Base-by-base conservation (phyloP, 2,888 invertebrate species). In the Amorpha juglandis region DNA sequence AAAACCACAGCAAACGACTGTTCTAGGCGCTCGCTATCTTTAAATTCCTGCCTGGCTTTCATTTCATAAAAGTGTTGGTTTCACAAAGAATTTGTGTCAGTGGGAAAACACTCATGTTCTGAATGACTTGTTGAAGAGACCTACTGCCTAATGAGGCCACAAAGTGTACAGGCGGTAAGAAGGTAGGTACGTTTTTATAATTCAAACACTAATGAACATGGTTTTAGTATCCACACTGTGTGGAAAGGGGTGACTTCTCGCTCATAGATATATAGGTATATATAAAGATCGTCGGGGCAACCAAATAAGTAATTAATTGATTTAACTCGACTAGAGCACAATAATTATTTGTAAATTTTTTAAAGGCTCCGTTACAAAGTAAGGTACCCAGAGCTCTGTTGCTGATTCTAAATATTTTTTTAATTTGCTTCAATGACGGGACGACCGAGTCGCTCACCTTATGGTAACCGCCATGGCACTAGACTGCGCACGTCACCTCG, bases 21-120 rank as follows among this genome's bases (percentile, higher is more conserved):
- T 64, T 55, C 33, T 35, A 27, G 47, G 47, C 14, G 19, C 45
- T 64, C 14, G 19, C 45, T 64, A 45, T 55, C 64, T 55, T n/a
- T 58, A 58, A 58, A n/a, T 50, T 63, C 27, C 27, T 55, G 47
- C 48, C 33, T 48, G 55, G 16, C 48, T 58, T 65, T 65, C 48
- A 58, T 50, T 65, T 65, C 38, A 58, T 47, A 58, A 65, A 64
- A 65, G 64, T 55, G 48, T 47, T 48, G 48, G 58, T 65, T 65
- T 50, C 64, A 65, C 64, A 65, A 65, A 65, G 64, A 65, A 65
- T 65, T 65, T 65, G 64, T 65, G 64, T 65, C 58, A 65, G 64
- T 65, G 35, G 47, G 58, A 47, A 58, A 65, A 58, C 64, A 65
- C 58, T 65, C 58, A 35, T 48, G 55, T 47, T 58, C 33, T 65